phyloP scores from a whole-genome alignment of 1,140 invertebrate genomes.

The Maniola jurtina region DNA sequence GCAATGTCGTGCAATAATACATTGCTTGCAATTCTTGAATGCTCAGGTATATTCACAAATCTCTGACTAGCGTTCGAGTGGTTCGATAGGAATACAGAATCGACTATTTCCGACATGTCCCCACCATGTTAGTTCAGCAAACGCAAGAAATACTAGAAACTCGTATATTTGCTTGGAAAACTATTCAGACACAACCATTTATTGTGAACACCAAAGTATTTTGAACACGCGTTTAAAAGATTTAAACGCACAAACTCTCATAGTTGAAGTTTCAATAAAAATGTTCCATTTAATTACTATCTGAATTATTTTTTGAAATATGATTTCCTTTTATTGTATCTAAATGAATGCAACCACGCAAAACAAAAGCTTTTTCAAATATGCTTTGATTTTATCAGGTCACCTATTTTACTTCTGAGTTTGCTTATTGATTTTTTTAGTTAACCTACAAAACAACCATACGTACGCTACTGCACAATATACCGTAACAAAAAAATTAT shows the following conservation, averaged over 20 bases:
- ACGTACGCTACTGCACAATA: background rate
- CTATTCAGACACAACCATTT: constrained; percentile 28
- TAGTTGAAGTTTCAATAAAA: no score
- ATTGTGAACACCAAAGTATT: constrained; percentile 20
- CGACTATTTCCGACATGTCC: constrained; percentile 26
- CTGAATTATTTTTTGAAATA: background rate
- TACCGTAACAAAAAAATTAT: background rate
- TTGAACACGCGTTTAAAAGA: background rate
- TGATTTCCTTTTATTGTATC: background rate
- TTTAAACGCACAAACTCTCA: background rate
- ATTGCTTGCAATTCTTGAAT: constrained; percentile 12
- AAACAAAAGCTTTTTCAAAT: background rate
- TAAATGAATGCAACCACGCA: background rate
- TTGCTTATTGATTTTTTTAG: background rate
- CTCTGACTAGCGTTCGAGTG: constrained; percentile 17
- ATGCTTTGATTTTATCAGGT: background rate
- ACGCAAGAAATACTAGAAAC: constrained; percentile 31
- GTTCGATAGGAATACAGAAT: constrained; percentile 15
- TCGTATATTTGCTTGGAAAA: constrained; percentile 36
- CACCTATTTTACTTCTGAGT: background rate
- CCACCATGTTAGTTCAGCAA: constrained; percentile 28
- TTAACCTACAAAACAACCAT: background rate
- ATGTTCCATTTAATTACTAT: no score
- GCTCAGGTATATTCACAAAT: constrained; percentile 15
- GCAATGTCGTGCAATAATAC: background rate